These are phyloP conservation scores for Acinonyx jubatus DNA, from an alignment of 2,113 vertebrate species.

Conservation along the genomic window DNA sequence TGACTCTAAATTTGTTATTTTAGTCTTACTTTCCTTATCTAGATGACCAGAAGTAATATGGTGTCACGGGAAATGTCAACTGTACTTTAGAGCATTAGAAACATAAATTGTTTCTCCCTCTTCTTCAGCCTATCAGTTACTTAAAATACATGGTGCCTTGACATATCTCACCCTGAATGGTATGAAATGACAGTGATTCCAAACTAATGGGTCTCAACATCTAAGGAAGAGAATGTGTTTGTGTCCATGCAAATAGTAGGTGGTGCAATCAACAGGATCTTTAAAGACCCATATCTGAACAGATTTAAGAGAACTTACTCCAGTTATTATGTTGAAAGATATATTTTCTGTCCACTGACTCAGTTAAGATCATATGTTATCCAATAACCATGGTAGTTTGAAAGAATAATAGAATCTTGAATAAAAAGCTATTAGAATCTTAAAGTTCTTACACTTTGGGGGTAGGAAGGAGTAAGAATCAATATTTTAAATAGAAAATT, in stretches of 20 bases:
- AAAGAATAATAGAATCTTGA: not conserved
- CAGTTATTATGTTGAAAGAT: not conserved
- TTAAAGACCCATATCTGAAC: not conserved
- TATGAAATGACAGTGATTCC: not conserved
- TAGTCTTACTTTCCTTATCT: not conserved
- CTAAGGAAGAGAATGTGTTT: not conserved
- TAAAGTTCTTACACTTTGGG: not conserved
- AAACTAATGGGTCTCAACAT: not conserved
- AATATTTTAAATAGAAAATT: not conserved
- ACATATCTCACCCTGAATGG: not conserved
- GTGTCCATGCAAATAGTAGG: not conserved
- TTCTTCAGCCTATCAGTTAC: not conserved
- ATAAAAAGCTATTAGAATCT: not conserved
- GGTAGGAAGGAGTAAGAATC: not conserved
- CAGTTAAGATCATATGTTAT: not conserved
- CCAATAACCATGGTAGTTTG: not conserved
- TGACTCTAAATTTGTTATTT: not conserved
- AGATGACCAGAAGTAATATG: not conserved
- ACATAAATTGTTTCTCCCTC: not conserved
- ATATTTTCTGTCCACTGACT: not conserved
- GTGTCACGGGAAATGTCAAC: not conserved
- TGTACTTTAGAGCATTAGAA: not conserved
- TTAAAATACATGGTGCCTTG: not conserved
- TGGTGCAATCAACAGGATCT: not conserved
- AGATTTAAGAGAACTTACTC: not conserved